Evolutionary conservation across 2,113 vertebrate species (phyloP), one percentile per base, ranked within the genome.

Genomic region (Larimichthys polyactis): DNA sequence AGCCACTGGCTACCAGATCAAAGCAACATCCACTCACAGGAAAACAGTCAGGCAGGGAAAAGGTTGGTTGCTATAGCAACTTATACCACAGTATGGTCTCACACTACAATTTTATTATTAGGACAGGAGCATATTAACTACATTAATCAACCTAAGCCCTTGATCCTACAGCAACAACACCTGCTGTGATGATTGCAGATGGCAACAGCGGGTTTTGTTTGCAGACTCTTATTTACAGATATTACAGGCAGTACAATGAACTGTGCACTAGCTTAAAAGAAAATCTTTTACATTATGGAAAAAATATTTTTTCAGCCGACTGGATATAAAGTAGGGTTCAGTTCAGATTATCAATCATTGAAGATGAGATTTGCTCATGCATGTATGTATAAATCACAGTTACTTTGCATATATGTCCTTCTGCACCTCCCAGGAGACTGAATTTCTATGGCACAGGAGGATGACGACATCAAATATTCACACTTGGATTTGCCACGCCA

Each of bases 1-100:
- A 80, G 87, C 91, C 83, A 82, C 86, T 62, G 86, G 90, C 90
- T 79, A 91, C 49, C 44, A 87, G 44, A 93, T 93, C 89, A 92
- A 94, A 93, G 91, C 85, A 74, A 57, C 77, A 82, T 80, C 71
- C 78, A 86, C 85, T 86, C 75, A 87, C 76, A 80, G 87, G 81
- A 89, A 90, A 91, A 93, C 66, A 85, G 78, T 82, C 40, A 55
- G 62, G 81, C 59, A 16, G 55, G 71, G 36, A 77, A 62, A 83
- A 58, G 59, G 76, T 74, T 49, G 67, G 89, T 92, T 92, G 79
- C 88, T 78, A 89, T 92, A 69, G 92, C 85, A 90, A 94, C 90
- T 51, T 72, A 70, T 67, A 83, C 43, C 66, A 84, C 59, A 80
- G 64, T 79, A 75, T 63, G 54, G 78, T 72, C 62, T 49, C 60